Evolutionary conservation across 2,888 invertebrate genomes (phyloP), one percentile per base, ranked within the genome.

Genomic region (Dicycla oo): DNA sequence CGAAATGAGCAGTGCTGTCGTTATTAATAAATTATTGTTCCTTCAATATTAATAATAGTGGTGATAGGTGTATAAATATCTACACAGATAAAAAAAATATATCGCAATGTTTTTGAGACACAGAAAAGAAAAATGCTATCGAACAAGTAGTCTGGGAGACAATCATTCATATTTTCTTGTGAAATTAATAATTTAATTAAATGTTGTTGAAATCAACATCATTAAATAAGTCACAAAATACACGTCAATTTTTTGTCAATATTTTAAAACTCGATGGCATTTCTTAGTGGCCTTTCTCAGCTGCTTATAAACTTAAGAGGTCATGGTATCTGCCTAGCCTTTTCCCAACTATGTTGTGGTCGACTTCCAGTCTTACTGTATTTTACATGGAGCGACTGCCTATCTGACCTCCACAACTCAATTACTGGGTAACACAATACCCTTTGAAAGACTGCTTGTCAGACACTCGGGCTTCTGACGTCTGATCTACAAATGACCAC

Each of bases 1-100:
- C n/a, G 51, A 53, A 70, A 71, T 73, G 75, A 74, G 60, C 54
- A 65, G 56, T 34, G 58, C 65, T 81, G 80, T 75, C 76, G 71
- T 70, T 64, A 45, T 54, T 43, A 56, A 11, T 54, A 75, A 69
- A 67, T 80, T 74, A 78, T 80, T 80, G 62, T 68, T 64, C 45
- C 40, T 75, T 75, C 63, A 67, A 57, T 57, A 64, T 40, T 64
- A 78, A 47, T 79, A 54, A 51, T 66, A 47, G 73, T 15, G 56
- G 34, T 57, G 79, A 69, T 62, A 20, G 56, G 40, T 61, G 6
- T 10, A 15, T 68, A 68, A 57, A 69, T 78, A n/a, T 72, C 51
- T 30, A 8, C 30, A 7, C 11, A 26, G 34, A 15, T n/a, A 30
- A 30, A n/a, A 45, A 60, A n/a, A 30, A 30, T 7, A 20, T 1